Base-by-base conservation (phyloP, 2,888 invertebrate genomes). In the Xestia sexstrigata region DNA sequence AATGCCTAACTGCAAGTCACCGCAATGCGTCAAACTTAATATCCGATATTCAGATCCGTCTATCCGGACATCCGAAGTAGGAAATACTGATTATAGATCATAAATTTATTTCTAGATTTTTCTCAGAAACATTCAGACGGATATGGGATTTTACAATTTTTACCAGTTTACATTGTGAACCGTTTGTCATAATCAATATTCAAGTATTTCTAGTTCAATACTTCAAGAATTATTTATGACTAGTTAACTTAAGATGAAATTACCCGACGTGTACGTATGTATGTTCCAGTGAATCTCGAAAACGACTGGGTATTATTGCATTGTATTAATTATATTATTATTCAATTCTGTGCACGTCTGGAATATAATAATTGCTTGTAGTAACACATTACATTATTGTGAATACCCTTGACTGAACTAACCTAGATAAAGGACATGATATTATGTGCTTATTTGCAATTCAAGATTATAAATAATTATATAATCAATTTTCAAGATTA, bases 111-210 rank as follows among this genome's bases (percentile, higher is more conserved):
- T 20, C 55, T n/a, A 66, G 35, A 74, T 77, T 75, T 62, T 85
- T 62, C 87, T 62, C 0, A 78, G 81, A 68, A 84, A 62, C 9
- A 58, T 72, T 66, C 45, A 67, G 13, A 81, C 82, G 85, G 85
- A 85, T 74, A 79, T 85, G 77, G 85, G 82, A 79, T 30, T 85
- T 79, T 71, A 77, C 67, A 71, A 78, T 78, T 78, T 70, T 62
- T 58, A 79, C 52, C 66, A 15, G 26, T 60, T 71, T 39, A 42
- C 9, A 70, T 84, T 76, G 45, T 47, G 17, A 58, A 58, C 15
- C 6, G 65, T 74, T 87, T 70, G 45, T 83, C 62, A 70, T 71
- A 65, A 65, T 52, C 7, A 49, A 8, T 20, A 55, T 72, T 69
- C 62, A 49, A 72, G 52, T 86, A 69, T 71, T 65, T 65, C 49